Percentiles rank a stretch among this genome's conserved stretches.
phyloP scores from a whole-genome alignment of 2,113 vertebrate species.

The cattle (Bos taurus) region ARS-UCD2.0 NC_037333.1:108760001-108760500 shows the following conservation, averaged over 20 bases:
- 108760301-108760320: neutral
- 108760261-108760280: neutral
- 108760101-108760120: neutral
- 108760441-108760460: neutral
- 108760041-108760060: neutral
- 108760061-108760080: neutral
- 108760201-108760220: too few species aligned
- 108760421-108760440: neutral
- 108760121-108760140: neutral
- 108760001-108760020: neutral
- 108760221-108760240: neutral
- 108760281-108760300: neutral
- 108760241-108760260: neutral
- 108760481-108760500: neutral
- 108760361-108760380: accelerated
- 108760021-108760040: neutral
- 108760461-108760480: accelerated
- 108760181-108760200: neutral
- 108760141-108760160: neutral
- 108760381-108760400: neutral
- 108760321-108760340: accelerated
- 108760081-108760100: neutral
- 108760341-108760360: accelerated
- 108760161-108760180: neutral
- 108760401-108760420: neutral